A percentile compares a stretch with the other conserved stretches of the same genome.
Conservation (phyloP, 2,888 invertebrate species). For the Macrosoma leucophasiata region DNA sequence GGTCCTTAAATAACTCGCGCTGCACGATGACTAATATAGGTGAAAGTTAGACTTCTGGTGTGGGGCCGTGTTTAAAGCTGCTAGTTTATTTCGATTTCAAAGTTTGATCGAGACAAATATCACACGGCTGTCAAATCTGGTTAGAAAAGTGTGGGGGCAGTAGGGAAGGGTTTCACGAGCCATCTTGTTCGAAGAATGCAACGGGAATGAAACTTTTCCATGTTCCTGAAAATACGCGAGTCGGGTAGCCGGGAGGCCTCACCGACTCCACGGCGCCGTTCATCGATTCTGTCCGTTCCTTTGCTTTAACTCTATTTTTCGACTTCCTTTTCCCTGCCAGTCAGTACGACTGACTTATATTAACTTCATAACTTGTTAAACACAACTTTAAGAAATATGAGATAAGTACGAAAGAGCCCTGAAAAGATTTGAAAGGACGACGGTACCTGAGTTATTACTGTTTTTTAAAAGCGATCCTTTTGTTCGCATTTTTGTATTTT, state of each 20-base stretch:
- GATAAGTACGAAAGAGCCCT: conserved; percentile 48
- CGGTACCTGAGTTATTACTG: conserved; percentile 38
- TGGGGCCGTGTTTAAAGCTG: conserved; percentile 22
- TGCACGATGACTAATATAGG: conserved; percentile 34
- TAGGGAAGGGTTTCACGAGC: conserved; percentile 19
- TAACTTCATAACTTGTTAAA: conserved; percentile 67
- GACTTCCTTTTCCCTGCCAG: conserved; percentile 51
- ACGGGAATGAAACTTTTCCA: conserved; percentile 34
- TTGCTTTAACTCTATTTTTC: conserved; percentile 56
- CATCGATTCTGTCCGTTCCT: conserved; percentile 47
- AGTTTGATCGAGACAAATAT: conserved; percentile 26
- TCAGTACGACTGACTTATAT: conserved; percentile 56
- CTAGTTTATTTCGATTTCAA: conserved; percentile 22
- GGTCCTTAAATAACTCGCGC: conserved; percentile 31
- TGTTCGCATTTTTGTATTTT: too few species aligned
- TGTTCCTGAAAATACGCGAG: conserved; percentile 43
- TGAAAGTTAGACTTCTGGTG: conserved; percentile 29
- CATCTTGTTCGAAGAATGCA: conserved; percentile 33
- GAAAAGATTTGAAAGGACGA: conserved; percentile 48
- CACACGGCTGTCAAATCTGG: conserved; percentile 18
- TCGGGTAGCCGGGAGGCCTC: conserved; percentile 27
- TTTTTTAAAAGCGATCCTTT: conserved; percentile 31
- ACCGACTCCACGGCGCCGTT: conserved; percentile 46
- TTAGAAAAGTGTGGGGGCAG: conserved; percentile 21
- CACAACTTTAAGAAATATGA: conserved; percentile 62